phyloP scores from a whole-genome alignment of 1,140 invertebrate species.

The Asbolus verrucosus region DNA sequence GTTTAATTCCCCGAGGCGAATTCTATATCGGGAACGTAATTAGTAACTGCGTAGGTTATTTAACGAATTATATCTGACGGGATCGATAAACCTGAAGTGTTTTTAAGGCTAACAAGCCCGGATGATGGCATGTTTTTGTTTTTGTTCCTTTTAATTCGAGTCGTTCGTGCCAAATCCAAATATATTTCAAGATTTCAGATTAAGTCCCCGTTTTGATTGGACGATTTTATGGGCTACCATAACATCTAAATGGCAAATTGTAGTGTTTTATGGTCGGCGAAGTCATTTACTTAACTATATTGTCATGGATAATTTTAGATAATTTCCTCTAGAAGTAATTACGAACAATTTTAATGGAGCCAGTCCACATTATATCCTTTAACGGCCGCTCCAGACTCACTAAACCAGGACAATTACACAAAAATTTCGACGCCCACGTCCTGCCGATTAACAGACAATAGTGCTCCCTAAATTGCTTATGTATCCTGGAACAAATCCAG shows the following conservation, averaged over 20 bases:
- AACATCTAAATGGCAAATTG: slow-evolving; percentile 41
- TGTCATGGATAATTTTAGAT: slow-evolving; percentile 42
- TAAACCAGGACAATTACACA: slow-evolving; percentile 29
- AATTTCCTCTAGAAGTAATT: slow-evolving; percentile 39
- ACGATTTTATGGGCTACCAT: slow-evolving; percentile 37
- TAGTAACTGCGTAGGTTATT: slow-evolving; percentile 37
- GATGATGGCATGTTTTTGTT: slow-evolving; percentile 9
- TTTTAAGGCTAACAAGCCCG: slow-evolving; percentile 24
- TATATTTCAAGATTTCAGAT: slow-evolving; percentile 12
- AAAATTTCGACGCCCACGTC: slow-evolving; percentile 10
- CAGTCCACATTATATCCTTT: slow-evolving; percentile 26
- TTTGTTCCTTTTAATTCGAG: slow-evolving; percentile 2
- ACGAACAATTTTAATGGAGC: slow-evolving; percentile 42
- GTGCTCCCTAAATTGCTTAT: too few species aligned
- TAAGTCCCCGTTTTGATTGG: slow-evolving; percentile 41
- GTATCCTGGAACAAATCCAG: slow-evolving; percentile 3
- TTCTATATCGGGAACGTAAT: slow-evolving; percentile 33
- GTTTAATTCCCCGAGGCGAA: slow-evolving; percentile 34
- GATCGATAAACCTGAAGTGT: slow-evolving; percentile 35
- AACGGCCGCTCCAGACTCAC: slow-evolving; percentile 21
- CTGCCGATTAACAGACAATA: slow-evolving; percentile 24
- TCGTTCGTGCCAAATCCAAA: slow-evolving; percentile 39
- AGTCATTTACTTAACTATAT: slow-evolving; percentile 39
- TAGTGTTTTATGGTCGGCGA: slow-evolving; percentile 40
- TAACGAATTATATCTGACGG: slow-evolving; percentile 33